These are phyloP conservation scores for Scotopteryx bipunctaria DNA, from an alignment of 2,888 invertebrate species.

Conservation along the genomic window DNA sequence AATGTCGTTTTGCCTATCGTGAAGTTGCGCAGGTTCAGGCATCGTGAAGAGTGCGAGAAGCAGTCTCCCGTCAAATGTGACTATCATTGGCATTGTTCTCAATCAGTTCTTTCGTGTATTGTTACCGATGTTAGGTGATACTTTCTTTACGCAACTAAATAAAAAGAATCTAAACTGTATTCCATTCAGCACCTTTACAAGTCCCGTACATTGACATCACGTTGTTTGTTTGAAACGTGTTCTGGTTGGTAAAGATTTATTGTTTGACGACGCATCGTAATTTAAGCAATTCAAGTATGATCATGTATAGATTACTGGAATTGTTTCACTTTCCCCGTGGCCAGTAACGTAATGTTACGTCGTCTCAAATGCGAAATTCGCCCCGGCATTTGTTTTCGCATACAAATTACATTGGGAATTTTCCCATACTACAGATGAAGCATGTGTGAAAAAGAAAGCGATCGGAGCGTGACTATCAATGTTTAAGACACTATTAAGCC, in stretches of 20 bases:
- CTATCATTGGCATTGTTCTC: conserved; percentile 24
- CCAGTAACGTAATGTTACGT: conserved; percentile 56
- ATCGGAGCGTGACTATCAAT: conserved; percentile 46
- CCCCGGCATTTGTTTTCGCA: conserved; percentile 59
- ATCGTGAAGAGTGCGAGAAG: background rate
- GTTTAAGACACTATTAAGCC: conserved; percentile 44
- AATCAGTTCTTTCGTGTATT: conserved; percentile 18
- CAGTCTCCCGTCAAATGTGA: conserved; percentile 7
- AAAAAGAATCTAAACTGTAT: background rate
- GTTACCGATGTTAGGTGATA: conserved; percentile 15
- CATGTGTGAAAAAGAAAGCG: conserved; percentile 71
- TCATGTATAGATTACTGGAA: conserved; percentile 40
- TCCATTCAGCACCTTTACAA: background rate
- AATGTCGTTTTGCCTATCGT: background rate
- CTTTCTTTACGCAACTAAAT: conserved; percentile 19
- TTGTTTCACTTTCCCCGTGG: conserved; percentile 54
- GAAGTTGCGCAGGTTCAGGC: background rate
- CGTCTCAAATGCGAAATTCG: conserved; percentile 60
- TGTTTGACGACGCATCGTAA: conserved; percentile 44
- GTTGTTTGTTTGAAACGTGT: conserved; percentile 2
- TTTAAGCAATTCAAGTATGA: conserved; percentile 46
- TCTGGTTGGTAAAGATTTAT: conserved; percentile 14
- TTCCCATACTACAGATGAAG: conserved; percentile 65
- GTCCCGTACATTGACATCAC: background rate
- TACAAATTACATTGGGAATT: conserved; percentile 73